A percentile compares a stretch with the other conserved stretches of the same genome.
Conservation (phyloP, 2,888 invertebrate genomes). For the Agonopterix subpropinquella region DNA sequence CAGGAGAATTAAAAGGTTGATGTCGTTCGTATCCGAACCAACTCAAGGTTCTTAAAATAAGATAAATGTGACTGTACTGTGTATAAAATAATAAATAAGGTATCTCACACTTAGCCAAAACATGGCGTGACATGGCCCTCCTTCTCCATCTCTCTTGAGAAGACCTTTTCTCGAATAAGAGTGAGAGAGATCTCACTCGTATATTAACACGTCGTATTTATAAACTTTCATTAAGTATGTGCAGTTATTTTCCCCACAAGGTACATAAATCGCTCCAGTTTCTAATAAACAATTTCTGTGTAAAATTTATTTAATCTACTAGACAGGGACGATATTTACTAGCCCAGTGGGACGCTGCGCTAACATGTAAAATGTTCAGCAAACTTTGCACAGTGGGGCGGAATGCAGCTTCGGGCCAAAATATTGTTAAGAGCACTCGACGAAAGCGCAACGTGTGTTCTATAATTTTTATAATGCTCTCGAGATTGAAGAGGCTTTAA, state of each 20-base stretch:
- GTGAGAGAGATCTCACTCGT: too few relatives aligned
- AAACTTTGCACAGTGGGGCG: slow-evolving; percentile 35
- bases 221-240: too few relatives aligned
- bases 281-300: not conserved
- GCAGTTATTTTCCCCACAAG: not conserved
- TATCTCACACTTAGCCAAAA: too few relatives aligned
- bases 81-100: too few relatives aligned
- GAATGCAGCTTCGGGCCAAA: slow-evolving; percentile 39
- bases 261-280: not conserved
- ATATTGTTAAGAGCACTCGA: slow-evolving; percentile 47
- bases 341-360: slow-evolving; percentile 26
- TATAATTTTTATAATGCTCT: slow-evolving; percentile 60
- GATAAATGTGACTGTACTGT: too few relatives aligned
- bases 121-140: too few relatives aligned
- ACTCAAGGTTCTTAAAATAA: too few relatives aligned
- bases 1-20: too few relatives aligned
- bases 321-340: not conserved
- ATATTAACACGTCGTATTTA: too few relatives aligned
- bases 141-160: too few relatives aligned
- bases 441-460: slow-evolving; percentile 35
- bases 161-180: too few relatives aligned
- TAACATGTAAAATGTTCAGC: slow-evolving; percentile 28
- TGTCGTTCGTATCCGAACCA: too few relatives aligned
- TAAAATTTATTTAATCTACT: not conserved
- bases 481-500: slow-evolving; percentile 28